These are phyloP conservation scores for Lasioglossum lativentre DNA, from an alignment of 2,888 invertebrate species.

Conservation along the genomic window DNA sequence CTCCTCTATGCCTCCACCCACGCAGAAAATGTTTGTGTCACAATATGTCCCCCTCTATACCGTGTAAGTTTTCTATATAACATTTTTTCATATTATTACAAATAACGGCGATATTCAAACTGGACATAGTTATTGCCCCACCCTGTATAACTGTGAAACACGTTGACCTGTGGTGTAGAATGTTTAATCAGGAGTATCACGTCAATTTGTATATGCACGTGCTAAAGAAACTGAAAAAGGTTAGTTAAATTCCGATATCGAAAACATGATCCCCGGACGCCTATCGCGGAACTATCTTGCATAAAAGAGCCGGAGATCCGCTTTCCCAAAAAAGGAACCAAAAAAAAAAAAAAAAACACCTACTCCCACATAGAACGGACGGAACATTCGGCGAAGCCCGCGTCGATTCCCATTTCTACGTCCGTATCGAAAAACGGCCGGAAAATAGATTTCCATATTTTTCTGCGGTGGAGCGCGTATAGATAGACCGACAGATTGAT, in stretches of 20 bases:
- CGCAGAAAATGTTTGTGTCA: too few relatives aligned
- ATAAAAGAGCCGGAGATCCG: slow-evolving; percentile 27
- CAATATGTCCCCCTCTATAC: too few relatives aligned
- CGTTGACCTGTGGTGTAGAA: background rate
- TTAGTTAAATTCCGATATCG: background rate
- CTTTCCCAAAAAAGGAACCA: slow-evolving; percentile 20
- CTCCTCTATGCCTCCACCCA: too few relatives aligned
- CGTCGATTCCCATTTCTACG: slow-evolving; percentile 65
- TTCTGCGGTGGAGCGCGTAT: slow-evolving; percentile 58
- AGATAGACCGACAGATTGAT: slow-evolving; percentile 68
- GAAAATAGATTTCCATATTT: slow-evolving; percentile 69
- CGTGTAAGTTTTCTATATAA: too few relatives aligned
- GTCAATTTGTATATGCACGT: background rate
- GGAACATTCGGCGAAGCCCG: slow-evolving; percentile 42
- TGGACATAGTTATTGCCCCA: too few relatives aligned
- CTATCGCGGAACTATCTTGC: slow-evolving; percentile 27
- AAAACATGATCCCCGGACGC: background rate
- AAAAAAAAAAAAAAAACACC: slow-evolving; percentile 26
- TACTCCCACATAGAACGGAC: background rate
- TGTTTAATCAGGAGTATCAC: background rate
- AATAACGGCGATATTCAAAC: too few relatives aligned
- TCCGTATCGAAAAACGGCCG: slow-evolving; percentile 53
- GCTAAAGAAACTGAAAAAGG: background rate
- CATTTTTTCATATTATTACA: too few relatives aligned
- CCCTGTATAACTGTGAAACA: too few relatives aligned